Base-by-base conservation (phyloP, 2,113 vertebrate genomes). In the Passer domesticus region DNA sequence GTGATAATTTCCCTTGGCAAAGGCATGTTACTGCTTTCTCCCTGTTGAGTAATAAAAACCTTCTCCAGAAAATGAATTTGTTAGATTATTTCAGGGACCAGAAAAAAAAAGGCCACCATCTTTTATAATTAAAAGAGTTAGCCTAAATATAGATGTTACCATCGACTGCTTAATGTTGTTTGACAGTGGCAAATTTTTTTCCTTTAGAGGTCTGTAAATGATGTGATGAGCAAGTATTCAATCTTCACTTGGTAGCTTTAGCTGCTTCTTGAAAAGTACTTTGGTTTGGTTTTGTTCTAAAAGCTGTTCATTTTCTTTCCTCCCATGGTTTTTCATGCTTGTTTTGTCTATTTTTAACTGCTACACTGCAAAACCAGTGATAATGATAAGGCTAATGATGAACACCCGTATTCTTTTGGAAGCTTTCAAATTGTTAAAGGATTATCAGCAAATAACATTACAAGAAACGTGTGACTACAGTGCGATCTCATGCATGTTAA, bases 181-280 rank as follows among this genome's bases (percentile, higher is more conserved):
- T 68, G 76, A 81, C 80, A 81, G 69, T 78, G 69, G 82, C 49
- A 89, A 79, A 85, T 89, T 46, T 23, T 23, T 90, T 94, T 95
- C 52, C 49, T 91, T 81, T 82, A 67, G 41, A n/a, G 41, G 56
- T 78, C 66, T 84, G 35, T 94, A 82, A 84, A 81, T 73, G 52
- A 56, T 82, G 77, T 53, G 81, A 60, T 87, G 69, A 92, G 17
- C 60, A 75, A 75, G 44, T 75, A 33, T 60, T 93, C 76, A 78
- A 8, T 94, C 68, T 90, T 87, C n/a, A 64, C 33, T 63, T 75
- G 25, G 23, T 78, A 49, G 35, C 41, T 81, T 10, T 53, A 83
- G 30, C 60, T 78, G 83, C 58, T 79, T 63, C 79, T 75, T 75
- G 55, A 64, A 49, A 75, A 83, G 21, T 68, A 7, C 35, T 86